Evolutionary conservation across 2,797 vertebrate species (phyloP), one percentile per base, ranked within the genome.

Genomic region (Lindbergichthys nudifrons): DNA sequence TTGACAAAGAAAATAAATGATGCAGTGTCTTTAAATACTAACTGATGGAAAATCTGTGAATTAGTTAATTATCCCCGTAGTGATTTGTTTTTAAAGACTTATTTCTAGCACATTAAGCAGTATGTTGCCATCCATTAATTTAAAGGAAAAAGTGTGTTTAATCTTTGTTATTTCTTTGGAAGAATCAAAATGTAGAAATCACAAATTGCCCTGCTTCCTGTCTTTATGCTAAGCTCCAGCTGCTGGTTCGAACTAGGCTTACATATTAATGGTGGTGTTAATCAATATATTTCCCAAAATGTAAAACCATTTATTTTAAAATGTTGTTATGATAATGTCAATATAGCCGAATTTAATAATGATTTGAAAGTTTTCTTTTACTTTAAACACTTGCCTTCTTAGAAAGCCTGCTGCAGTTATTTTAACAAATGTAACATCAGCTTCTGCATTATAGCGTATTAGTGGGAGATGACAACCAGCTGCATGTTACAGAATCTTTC

Each of bases 401-500:
- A 48, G 45, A 66, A 70, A 67, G n/a, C n/a, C 26, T 26, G 26
- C 26, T 26, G 26, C 26, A 26, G 26, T 26, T 26, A 26, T 5
- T 26, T 26, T 26, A 26, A 26, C 4, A 36, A 36, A 36, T 36
- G 1, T 36, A 36, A 36, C 32, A 9, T 36, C 32, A 36, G 32
- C 32, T 36, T 36, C 32, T 36, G 32, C 32, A 36, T 87, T 87
- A 80, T 71, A 79, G 81, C 18, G 45, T 64, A 80, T 73, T 79
- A 74, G 50, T 64, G 46, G 14, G 58, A 65, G 48, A 84, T 51
- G 52, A 60, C 47, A 36, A 60, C 4, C 62, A 9, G 51, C 32
- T 58, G 65, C 36, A 36, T 70, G 65, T 69, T 67, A 36, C 32
- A 72, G 66, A 19, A 79, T 51, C 39, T 54, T 43, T 57, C 48